Evolutionary conservation across 2,888 invertebrate genomes (phyloP).

Genomic region (Tachina lurida): DNA sequence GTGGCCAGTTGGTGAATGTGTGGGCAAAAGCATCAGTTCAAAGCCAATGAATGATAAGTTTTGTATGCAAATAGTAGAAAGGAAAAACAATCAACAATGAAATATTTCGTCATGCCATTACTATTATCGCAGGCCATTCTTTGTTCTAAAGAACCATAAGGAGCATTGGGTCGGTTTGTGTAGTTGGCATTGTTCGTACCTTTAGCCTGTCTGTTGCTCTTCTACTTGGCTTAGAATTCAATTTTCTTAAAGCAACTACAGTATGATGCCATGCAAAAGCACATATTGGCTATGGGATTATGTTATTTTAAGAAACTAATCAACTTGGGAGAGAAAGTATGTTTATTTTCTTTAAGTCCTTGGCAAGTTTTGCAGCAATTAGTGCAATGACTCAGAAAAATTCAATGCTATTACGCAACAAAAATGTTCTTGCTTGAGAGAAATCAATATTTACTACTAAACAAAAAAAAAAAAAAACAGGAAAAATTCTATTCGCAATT

Average conservation of each 20-base stretch:
- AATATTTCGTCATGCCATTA: constrained; percentile 10
- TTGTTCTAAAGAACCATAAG: neutral
- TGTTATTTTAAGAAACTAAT: neutral
- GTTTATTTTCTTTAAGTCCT: neutral
- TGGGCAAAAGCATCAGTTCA: neutral
- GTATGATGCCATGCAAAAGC: constrained; percentile 19
- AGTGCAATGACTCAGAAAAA: too few relatives aligned
- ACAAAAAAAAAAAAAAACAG: too few relatives aligned
- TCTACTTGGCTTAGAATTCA: constrained; percentile 25
- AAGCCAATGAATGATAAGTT: neutral
- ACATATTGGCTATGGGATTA: constrained; percentile 27
- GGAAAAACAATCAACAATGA: neutral
- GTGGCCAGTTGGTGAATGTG: neutral
- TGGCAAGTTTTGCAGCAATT: too few relatives aligned
- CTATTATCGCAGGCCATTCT: neutral
- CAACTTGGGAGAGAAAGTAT: neutral
- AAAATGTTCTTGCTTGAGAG: too few relatives aligned
- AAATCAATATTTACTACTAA: too few relatives aligned
- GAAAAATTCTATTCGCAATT: too few relatives aligned
- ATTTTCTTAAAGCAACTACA: constrained; percentile 46
- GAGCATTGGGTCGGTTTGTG: constrained; percentile 1
- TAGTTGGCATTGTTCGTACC: neutral
- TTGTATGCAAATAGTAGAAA: constrained; percentile 14
- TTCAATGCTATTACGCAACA: too few relatives aligned
- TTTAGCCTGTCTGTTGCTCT: neutral